phyloP scores from a whole-genome alignment of 2,113 vertebrate species.

The Orientallactaga bullata region DNA sequence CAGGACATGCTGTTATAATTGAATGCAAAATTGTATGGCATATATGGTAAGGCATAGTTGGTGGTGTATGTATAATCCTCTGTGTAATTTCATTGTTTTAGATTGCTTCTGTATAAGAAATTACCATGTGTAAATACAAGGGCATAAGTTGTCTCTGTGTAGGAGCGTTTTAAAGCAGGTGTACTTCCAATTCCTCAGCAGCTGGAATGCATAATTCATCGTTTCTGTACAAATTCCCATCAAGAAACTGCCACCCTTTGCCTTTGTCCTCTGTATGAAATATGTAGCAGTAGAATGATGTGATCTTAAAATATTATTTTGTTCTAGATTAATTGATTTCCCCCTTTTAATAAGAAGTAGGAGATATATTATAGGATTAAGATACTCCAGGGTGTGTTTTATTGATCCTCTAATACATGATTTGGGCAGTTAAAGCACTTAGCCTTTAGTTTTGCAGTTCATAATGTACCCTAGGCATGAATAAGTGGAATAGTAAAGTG shows the following conservation, averaged over 20 bases:
- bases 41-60: not conserved
- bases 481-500: constrained; percentile 80
- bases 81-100: constrained; percentile 3
- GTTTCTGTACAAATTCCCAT: constrained; percentile 19
- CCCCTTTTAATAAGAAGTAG: constrained; percentile 70
- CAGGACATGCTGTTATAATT: not conserved
- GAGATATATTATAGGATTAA: constrained; percentile 70
- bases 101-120: not conserved
- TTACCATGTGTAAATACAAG: not conserved
- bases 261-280: constrained; percentile 15
- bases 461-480: constrained; percentile 70
- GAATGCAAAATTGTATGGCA: not conserved
- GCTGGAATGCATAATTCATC: constrained; percentile 29
- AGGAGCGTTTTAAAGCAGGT: constrained; percentile 33
- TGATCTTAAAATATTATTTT: constrained; percentile 75
- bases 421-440: constrained; percentile 71
- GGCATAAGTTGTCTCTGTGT: not conserved
- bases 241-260: constrained; percentile 53
- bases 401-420: constrained; percentile 79
- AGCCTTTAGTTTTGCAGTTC: constrained; percentile 77
- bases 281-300: constrained; percentile 36
- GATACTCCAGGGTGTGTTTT: constrained; percentile 64
- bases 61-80: not conserved
- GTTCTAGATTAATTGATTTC: constrained; percentile 76
- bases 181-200: not conserved